phyloP scores from a whole-genome alignment of 2,888 invertebrate genomes.

The Hyposoter didymator region DNA sequence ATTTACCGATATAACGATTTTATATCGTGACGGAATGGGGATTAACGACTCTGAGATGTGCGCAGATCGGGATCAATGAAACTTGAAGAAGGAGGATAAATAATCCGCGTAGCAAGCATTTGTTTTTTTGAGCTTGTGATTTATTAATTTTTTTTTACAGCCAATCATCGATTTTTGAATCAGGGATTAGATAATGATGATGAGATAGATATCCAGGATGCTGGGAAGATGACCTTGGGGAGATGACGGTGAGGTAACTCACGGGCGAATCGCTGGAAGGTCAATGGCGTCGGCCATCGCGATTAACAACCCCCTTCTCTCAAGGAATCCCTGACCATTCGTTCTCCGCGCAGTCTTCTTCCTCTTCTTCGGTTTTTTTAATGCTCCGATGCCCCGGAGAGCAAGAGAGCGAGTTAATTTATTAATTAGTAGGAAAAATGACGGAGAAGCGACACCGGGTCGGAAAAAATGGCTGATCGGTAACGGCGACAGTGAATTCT shows the following conservation, averaged over 20 bases:
- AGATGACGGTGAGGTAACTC: slow-evolving; percentile 62
- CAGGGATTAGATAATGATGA: slow-evolving; percentile 43
- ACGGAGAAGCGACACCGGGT: not conserved
- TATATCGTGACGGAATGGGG: slow-evolving; percentile 29
- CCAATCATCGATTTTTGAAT: not conserved
- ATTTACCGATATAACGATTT: slow-evolving; percentile 39
- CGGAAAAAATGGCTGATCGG: not conserved
- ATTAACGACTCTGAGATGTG: slow-evolving; percentile 14
- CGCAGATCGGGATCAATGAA: slow-evolving; percentile 10
- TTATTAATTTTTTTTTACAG: not conserved
- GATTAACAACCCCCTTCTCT: slow-evolving; percentile 38
- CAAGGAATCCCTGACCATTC: slow-evolving; percentile 4
- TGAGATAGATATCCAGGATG: slow-evolving; percentile 33
- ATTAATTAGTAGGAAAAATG: slow-evolving; percentile 45
- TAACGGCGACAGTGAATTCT: slow-evolving; percentile 51
- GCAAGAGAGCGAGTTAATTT: not conserved
- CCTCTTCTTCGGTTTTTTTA: not conserved
- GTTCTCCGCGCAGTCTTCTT: slow-evolving; percentile 1
- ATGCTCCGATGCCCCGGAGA: not conserved
- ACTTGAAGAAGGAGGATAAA: not conserved
- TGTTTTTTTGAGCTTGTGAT: not conserved
- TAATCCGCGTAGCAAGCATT: not conserved
- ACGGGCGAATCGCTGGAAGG: slow-evolving; percentile 55
- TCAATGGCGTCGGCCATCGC: slow-evolving; percentile 66
- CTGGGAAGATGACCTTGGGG: slow-evolving; percentile 52